Percentiles rank a stretch among this genome's conserved stretches.
These are phyloP conservation scores for Cotesia vestalis DNA, from an alignment of 1,140 invertebrate genomes.

Conservation along the genomic window DNA sequence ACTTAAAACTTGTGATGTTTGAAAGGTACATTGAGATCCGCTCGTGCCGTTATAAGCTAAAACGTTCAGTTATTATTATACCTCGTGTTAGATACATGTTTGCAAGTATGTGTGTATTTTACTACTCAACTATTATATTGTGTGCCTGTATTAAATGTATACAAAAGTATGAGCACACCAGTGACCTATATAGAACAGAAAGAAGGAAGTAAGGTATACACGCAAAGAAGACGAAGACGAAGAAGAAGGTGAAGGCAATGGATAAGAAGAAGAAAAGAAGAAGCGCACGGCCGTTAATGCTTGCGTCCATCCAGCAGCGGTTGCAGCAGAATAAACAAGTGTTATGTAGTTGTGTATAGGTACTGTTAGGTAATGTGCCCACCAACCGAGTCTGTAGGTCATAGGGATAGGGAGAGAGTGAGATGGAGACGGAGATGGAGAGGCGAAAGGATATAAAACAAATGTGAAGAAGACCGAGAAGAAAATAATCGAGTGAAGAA, in stretches of 20 bases:
- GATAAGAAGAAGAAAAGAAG: too few species aligned
- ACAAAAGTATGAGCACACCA: slow-evolving; percentile 29
- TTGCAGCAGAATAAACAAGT: slow-evolving; percentile 33
- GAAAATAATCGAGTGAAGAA: neutral
- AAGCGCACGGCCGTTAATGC: slow-evolving; percentile 18
- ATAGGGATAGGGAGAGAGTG: slow-evolving; percentile 41
- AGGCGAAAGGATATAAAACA: slow-evolving; percentile 23
- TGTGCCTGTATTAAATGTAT: slow-evolving; percentile 12
- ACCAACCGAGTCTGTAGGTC: slow-evolving; percentile 58
- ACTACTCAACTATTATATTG: neutral
- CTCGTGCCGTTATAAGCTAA: too few species aligned
- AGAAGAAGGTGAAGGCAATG: too few species aligned
- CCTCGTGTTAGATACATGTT: neutral
- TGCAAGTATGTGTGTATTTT: neutral
- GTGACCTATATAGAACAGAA: slow-evolving; percentile 26
- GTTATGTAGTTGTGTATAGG: slow-evolving; percentile 38
- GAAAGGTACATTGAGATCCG: too few species aligned
- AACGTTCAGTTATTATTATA: neutral
- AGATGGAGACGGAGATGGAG: slow-evolving; percentile 25
- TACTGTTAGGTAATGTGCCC: slow-evolving; percentile 61
- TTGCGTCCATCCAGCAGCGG: slow-evolving; percentile 21
- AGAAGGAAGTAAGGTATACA: slow-evolving; percentile 17
- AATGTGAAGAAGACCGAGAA: neutral
- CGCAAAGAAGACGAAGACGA: neutral
- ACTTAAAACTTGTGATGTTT: neutral